Evolutionary conservation across 2,888 invertebrate species (phyloP).

Genomic region (Andrena camellia): DNA sequence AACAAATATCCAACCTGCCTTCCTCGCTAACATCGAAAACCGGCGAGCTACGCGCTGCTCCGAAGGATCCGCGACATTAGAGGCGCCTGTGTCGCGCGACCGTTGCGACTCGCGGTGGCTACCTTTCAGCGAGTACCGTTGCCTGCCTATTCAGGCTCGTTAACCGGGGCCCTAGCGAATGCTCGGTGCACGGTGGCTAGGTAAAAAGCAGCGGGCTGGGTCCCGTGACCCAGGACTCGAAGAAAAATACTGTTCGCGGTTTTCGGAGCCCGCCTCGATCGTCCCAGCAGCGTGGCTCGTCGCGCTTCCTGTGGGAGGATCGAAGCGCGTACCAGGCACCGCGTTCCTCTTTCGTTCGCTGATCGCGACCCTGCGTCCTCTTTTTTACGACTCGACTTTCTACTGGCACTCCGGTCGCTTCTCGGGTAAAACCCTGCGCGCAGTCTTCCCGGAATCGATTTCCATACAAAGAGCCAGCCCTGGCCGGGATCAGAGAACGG

Average conservation of each 20-base stretch:
- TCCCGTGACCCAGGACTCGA: neutral
- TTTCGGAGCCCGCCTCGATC: too few relatives aligned
- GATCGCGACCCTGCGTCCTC: neutral
- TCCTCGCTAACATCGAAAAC: too few relatives aligned
- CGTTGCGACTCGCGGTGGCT: too few relatives aligned
- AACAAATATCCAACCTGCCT: conserved; percentile 1
- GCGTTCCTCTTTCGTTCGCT: neutral
- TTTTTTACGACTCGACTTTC: neutral
- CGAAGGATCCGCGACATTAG: neutral
- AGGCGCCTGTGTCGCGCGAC: neutral
- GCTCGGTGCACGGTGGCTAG: conserved; percentile 3
- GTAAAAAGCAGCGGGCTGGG: neutral
- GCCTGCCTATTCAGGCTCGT: conserved; percentile 38
- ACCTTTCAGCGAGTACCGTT: conserved; percentile 32
- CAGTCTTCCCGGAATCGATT: conserved; percentile 22
- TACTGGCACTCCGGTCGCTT: neutral
- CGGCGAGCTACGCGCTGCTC: too few relatives aligned
- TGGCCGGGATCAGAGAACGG: conserved; percentile 25
- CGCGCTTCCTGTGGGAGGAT: conserved; percentile 16
- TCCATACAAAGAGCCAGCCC: conserved; percentile 44
- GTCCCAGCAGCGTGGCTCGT: neutral
- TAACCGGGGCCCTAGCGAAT: conserved; percentile 14
- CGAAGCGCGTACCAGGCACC: conserved; percentile 17
- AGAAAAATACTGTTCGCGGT: too few relatives aligned
- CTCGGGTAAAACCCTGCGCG: neutral